phyloP scores from a whole-genome alignment of 2,888 invertebrate genomes.

The Periphyllus acericola region DNA sequence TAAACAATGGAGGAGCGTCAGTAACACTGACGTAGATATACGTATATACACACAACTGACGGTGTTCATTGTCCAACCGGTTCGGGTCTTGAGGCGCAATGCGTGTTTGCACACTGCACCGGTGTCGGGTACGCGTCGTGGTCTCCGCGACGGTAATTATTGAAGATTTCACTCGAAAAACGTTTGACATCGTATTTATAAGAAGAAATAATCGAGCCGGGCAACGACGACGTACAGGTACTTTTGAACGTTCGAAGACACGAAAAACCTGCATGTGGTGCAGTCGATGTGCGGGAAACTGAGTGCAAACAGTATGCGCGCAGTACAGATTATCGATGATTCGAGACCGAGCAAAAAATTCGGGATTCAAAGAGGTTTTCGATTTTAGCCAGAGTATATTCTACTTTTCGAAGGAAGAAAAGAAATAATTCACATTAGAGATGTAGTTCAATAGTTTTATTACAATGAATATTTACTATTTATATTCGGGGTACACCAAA shows the following conservation, averaged over 20 bases:
- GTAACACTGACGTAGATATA: not conserved
- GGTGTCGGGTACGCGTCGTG: not conserved
- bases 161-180: conserved; percentile 7
- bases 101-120: not conserved
- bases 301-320: too few relatives aligned
- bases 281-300: too few relatives aligned
- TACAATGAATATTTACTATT: too few relatives aligned
- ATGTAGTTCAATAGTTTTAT: too few relatives aligned
- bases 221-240: not conserved
- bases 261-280: too few relatives aligned
- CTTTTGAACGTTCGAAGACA: not conserved
- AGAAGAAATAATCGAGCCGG: not conserved
- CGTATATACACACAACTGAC: not conserved
- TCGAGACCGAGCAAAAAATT: too few relatives aligned
- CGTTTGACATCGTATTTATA: not conserved
- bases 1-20: conserved; percentile 31
- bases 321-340: too few relatives aligned
- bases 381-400: too few relatives aligned
- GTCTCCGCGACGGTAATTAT: not conserved
- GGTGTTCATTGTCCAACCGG: conserved; percentile 14
- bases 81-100: not conserved
- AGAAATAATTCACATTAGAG: too few relatives aligned
- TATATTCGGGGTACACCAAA: too few relatives aligned
- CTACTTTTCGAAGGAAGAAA: too few relatives aligned
- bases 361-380: too few relatives aligned